Evolutionary conservation across 2,888 invertebrate species (phyloP).

Genomic region (Macrophya annulata): DNA sequence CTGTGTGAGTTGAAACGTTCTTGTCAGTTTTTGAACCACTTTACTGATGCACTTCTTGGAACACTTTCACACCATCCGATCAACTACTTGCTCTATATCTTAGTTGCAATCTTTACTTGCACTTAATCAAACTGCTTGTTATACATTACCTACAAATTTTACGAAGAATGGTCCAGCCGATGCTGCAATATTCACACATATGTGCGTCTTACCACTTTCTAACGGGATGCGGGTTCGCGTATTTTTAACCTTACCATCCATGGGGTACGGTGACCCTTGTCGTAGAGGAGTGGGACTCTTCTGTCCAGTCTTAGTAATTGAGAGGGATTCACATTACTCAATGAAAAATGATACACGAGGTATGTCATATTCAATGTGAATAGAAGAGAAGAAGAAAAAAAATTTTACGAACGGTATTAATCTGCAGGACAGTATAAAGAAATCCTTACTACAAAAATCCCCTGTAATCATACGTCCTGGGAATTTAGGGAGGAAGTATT

Average conservation of each 20-base stretch:
- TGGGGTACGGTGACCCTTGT: conserved; percentile 5
- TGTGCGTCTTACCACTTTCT: neutral
- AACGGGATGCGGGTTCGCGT: conserved; percentile 7
- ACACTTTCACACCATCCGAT: conserved; percentile 34
- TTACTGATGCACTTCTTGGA: neutral
- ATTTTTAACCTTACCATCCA: conserved; percentile 33
- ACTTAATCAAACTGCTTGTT: neutral
- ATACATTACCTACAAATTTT: conserved; percentile 3
- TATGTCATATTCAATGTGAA: neutral
- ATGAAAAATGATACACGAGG: neutral
- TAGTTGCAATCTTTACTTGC: neutral
- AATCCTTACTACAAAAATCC: neutral
- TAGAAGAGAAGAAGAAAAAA: neutral
- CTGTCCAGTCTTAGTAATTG: neutral
- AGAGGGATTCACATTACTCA: neutral
- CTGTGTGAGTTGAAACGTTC: conserved; percentile 31
- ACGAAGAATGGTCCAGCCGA: neutral
- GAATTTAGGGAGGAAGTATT: conserved; percentile 8
- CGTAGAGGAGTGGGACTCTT: neutral
- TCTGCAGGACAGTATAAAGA: neutral
- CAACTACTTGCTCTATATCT: neutral
- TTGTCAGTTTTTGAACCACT: conserved; percentile 15
- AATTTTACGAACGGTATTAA: neutral
- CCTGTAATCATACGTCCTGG: conserved; percentile 1
- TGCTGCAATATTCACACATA: neutral